A percentile compares a stretch with the other conserved stretches of the same genome.
Conservation (phyloP, 2,797 vertebrate species). For the Chelidonichthys spinosus region DNA sequence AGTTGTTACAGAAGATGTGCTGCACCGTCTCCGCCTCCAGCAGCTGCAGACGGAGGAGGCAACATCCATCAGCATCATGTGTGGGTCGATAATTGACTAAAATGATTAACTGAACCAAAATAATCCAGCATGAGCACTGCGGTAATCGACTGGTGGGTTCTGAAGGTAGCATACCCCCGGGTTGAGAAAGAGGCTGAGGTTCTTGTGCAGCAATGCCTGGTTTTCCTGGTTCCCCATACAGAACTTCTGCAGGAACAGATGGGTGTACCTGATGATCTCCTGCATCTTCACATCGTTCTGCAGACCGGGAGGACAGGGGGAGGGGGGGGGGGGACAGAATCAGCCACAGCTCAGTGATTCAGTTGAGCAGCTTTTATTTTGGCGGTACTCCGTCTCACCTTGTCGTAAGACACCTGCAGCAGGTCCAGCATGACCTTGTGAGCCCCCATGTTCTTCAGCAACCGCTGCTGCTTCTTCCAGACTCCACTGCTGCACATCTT, state of each 20-base stretch:
- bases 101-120: not conserved
- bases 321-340: not conserved
- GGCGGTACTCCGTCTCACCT: conserved; percentile 42
- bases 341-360: no score
- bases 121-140: not conserved
- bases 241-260: conserved; percentile 97
- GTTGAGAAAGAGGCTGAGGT: conserved; percentile 94
- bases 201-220: conserved; percentile 94
- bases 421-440: conserved; percentile 99
- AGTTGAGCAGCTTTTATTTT: conserved; percentile 4
- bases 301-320: not conserved
- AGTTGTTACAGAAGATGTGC: conserved; percentile 98
- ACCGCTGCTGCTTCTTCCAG: conserved; percentile 96
- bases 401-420: conserved; percentile 90
- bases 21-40: conserved; percentile 96
- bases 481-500: conserved; percentile 95
- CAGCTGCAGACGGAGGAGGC: conserved; percentile 80
- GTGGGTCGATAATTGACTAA: not conserved
- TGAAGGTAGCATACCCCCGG: conserved; percentile 85
- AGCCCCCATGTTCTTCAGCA: conserved; percentile 98
- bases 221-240: conserved; percentile 96
- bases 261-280: conserved; percentile 95
- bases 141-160: not conserved
- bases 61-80: not conserved
- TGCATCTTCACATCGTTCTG: conserved; percentile 96